Evolutionary conservation across 1,140 invertebrate species (phyloP).

Genomic region (Zophobas morio): DNA sequence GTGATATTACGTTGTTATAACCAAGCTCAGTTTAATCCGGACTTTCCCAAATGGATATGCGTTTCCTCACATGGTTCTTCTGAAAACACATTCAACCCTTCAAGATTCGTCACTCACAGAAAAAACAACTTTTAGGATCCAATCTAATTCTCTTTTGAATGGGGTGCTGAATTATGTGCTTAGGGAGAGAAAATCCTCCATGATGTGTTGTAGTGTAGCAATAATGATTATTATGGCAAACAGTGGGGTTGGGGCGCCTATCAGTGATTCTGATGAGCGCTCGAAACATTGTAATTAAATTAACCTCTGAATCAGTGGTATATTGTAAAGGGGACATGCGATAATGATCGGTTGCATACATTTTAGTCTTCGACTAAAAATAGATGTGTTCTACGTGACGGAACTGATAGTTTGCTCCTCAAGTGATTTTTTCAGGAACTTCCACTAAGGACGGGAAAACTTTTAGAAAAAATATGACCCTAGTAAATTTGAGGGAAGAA

Average conservation of each 20-base stretch:
- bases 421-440: too few relatives aligned
- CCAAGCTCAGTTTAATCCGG: slow-evolving; percentile 47
- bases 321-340: slow-evolving; percentile 27
- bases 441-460: too few relatives aligned
- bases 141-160: slow-evolving; percentile 35
- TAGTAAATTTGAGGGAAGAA: too few relatives aligned
- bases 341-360: slow-evolving; percentile 45
- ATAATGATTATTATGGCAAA: slow-evolving; percentile 41
- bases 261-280: slow-evolving; percentile 43
- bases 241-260: slow-evolving; percentile 34
- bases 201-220: slow-evolving; percentile 28
- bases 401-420: too few relatives aligned
- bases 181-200: slow-evolving; percentile 32
- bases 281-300: slow-evolving; percentile 44
- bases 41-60: slow-evolving; percentile 50
- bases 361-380: not conserved
- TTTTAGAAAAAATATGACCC: too few relatives aligned
- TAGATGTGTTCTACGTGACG: too few relatives aligned
- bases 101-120: slow-evolving; percentile 27
- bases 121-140: slow-evolving; percentile 26
- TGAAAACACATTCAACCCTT: slow-evolving; percentile 41
- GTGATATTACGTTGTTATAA: slow-evolving; percentile 55
- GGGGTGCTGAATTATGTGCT: slow-evolving; percentile 17
- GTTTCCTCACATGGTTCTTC: slow-evolving; percentile 50
- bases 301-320: slow-evolving; percentile 38